Evolutionary conservation across 2,888 invertebrate species (phyloP).

Genomic region (Listrodromus nycthemerus): DNA sequence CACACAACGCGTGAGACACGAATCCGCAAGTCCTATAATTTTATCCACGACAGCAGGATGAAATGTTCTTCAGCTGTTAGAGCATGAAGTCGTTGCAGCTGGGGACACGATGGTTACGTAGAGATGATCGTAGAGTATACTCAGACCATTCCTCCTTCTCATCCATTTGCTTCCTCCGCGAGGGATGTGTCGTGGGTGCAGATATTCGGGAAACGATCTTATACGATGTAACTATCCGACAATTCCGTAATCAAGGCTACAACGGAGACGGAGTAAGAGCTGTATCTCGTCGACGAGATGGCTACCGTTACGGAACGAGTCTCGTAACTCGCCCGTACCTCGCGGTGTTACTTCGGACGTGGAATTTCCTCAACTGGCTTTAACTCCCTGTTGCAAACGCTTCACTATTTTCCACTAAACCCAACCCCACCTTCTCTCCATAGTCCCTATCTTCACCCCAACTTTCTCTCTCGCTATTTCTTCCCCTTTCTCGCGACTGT

Average conservation of each 20-base stretch:
- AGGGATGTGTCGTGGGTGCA: conserved; percentile 1
- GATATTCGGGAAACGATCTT: conserved; percentile 16
- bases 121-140: not conserved
- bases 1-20: too few species aligned
- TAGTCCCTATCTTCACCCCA: not conserved
- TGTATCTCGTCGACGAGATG: conserved; percentile 30
- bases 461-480: not conserved
- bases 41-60: not conserved
- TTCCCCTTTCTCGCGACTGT: not conserved
- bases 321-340: conserved; percentile 19
- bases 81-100: not conserved
- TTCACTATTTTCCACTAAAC: conserved; percentile 12
- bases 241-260: conserved; percentile 26
- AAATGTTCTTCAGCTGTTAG: not conserved
- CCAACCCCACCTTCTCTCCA: not conserved
- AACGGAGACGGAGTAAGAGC: not conserved
- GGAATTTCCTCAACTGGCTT: conserved; percentile 33
- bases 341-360: conserved; percentile 16
- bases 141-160: not conserved
- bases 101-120: not conserved
- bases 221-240: conserved; percentile 22
- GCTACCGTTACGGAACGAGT: conserved; percentile 18
- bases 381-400: conserved; percentile 9
- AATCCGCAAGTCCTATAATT: not conserved
- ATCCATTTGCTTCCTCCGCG: not conserved